Percentiles rank a stretch among this genome's conserved stretches.
Conservation (phyloP, 2,113 vertebrate genomes). For the Antennarius striatus region DNA sequence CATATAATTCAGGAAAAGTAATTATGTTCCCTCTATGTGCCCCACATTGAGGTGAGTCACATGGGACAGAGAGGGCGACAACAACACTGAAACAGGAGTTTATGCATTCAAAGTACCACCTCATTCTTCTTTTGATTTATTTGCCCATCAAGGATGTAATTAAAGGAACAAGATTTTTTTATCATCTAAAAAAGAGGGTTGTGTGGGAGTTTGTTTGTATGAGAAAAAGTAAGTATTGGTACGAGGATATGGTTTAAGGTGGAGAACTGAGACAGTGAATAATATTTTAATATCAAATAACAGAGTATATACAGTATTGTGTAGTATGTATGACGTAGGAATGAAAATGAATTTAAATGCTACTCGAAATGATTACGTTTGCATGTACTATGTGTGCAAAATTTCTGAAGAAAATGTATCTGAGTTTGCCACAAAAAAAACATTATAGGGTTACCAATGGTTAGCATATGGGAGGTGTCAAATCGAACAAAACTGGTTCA, state of each 20-base stretch:
- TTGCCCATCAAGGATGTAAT: constrained; percentile 48
- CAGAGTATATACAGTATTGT: not conserved
- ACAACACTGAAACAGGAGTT: constrained; percentile 63
- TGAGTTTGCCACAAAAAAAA: too few species aligned
- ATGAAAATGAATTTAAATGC: constrained; percentile 1
- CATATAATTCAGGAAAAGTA: constrained; percentile 49
- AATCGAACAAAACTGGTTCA: too few species aligned
- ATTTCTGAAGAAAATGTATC: too few species aligned
- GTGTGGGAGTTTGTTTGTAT: constrained; percentile 14
- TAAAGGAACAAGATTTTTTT: constrained; percentile 31
- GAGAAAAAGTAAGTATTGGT: not conserved
- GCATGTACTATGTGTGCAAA: too few species aligned
- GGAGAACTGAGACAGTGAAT: not conserved
- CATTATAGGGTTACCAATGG: too few species aligned
- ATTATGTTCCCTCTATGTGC: constrained; percentile 49
- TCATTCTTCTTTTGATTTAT: constrained; percentile 63
- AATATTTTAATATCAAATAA: not conserved
- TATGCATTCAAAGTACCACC: constrained; percentile 55
- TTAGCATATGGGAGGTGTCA: too few species aligned
- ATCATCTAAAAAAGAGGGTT: constrained; percentile 13
- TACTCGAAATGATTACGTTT: not conserved
- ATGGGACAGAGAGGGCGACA: constrained; percentile 50
- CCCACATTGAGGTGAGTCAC: constrained; percentile 61
- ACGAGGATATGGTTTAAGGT: not conserved
- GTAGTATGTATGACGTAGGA: not conserved